Percentiles rank a stretch among this genome's conserved stretches.
phyloP scores from a whole-genome alignment of 2,888 invertebrate species.

The Latrodectus hesperus region DNA sequence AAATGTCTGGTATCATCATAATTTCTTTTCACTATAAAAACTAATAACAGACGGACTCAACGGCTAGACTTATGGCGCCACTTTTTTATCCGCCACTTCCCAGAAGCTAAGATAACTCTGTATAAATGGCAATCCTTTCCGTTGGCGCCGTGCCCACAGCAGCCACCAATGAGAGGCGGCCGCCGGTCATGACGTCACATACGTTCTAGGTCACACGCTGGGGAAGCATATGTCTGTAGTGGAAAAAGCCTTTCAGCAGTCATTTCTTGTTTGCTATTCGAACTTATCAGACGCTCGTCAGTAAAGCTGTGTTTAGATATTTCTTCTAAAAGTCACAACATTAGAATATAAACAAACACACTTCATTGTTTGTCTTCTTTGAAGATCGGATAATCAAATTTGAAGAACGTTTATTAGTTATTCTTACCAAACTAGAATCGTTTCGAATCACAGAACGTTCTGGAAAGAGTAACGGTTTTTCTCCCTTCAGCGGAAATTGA shows the following conservation, averaged over 20 bases:
- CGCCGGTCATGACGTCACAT: slow-evolving; percentile 56
- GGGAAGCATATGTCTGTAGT: slow-evolving; percentile 25
- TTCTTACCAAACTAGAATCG: neutral
- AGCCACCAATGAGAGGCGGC: slow-evolving; percentile 30
- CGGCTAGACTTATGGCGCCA: slow-evolving; percentile 42
- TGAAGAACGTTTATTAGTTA: neutral
- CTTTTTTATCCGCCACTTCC: slow-evolving; percentile 20
- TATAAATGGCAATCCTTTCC: slow-evolving; percentile 21
- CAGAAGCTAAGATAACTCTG: slow-evolving; percentile 11
- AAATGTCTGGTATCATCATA: too few relatives aligned
- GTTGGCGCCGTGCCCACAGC: slow-evolving; percentile 64
- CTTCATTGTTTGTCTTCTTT: neutral
- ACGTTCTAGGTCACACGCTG: slow-evolving; percentile 64
- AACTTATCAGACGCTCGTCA: neutral
- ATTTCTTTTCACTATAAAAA: slow-evolving; percentile 1
- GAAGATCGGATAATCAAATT: neutral
- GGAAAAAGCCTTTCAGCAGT: neutral
- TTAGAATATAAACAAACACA: slow-evolving; percentile 7
- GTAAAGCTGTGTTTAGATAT: slow-evolving; percentile 29
- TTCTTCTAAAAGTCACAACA: slow-evolving; percentile 7
- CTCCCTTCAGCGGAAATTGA: neutral
- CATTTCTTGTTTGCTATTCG: slow-evolving; percentile 49
- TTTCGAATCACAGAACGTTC: neutral
- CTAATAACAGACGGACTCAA: neutral
- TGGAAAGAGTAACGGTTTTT: neutral